A percentile compares a stretch with the other conserved stretches of the same genome.
These are phyloP conservation scores for Thomomys bottae DNA, from an alignment of 2,113 vertebrate genomes.

Conservation along the genomic window DNA sequence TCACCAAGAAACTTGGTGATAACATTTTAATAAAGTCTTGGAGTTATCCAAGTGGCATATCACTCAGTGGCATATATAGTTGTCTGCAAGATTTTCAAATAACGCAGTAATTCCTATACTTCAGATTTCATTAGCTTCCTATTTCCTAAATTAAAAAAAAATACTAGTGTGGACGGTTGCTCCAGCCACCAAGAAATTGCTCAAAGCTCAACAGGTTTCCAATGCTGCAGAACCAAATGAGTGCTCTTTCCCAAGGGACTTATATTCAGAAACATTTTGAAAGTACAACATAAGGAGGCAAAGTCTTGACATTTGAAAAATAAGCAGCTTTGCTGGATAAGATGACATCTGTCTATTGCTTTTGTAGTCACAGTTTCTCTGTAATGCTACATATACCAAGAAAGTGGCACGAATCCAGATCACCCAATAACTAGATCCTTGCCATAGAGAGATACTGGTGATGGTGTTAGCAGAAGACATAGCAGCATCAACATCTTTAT, in stretches of 20 bases:
- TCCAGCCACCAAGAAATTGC: not conserved
- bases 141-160: conserved; percentile 2
- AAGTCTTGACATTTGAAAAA: conserved; percentile 48
- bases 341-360: not conserved
- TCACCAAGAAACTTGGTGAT: accelerated
- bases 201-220: not conserved
- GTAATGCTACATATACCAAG: not conserved
- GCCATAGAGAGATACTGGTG: not conserved
- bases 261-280: not conserved
- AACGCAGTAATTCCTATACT: not conserved
- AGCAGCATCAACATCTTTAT: not conserved
- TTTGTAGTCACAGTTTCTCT: not conserved
- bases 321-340: not conserved
- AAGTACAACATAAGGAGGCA: not conserved
- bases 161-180: not conserved
- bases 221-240: not conserved
- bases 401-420: not conserved
- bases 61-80: not conserved
- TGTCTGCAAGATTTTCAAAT: conserved; percentile 8
- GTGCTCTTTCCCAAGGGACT: not conserved
- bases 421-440: too few relatives aligned
- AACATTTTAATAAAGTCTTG: too few relatives aligned
- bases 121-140: not conserved
- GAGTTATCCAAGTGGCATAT: too few relatives aligned
- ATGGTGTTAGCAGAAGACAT: too few relatives aligned